Percentiles rank a stretch among this genome's conserved stretches.
These are phyloP conservation scores for Falco cherrug DNA, from an alignment of 2,797 vertebrate species.

Conservation along the genomic window DNA sequence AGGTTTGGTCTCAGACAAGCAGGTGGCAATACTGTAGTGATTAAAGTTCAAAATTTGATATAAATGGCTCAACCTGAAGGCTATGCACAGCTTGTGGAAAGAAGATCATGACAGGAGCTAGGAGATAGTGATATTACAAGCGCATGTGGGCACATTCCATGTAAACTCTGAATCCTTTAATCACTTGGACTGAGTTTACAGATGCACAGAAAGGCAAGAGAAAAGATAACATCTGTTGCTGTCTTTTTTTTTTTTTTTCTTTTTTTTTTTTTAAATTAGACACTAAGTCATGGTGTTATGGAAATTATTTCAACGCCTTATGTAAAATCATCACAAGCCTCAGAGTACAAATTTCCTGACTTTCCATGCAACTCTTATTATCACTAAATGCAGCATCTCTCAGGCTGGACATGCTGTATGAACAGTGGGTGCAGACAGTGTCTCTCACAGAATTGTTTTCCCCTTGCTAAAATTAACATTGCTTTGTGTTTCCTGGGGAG, in stretches of 20 bases:
- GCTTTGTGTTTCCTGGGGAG: not conserved
- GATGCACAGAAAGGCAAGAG: not conserved
- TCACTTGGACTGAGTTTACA: not conserved
- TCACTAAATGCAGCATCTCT: not conserved
- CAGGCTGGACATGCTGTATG: not conserved
- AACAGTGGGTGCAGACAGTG: not conserved
- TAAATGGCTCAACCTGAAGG: not conserved
- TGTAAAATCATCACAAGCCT: not conserved
- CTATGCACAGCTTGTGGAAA: not conserved
- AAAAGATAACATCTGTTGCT: not conserved
- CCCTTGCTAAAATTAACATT: not conserved
- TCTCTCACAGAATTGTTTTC: not conserved
- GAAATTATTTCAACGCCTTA: not conserved
- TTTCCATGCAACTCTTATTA: not conserved
- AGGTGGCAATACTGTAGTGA: not conserved
- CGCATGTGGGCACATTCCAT: fast-evolving
- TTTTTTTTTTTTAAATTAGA: not conserved
- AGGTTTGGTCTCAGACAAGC: not conserved
- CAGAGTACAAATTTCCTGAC: not conserved
- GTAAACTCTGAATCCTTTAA: not conserved
- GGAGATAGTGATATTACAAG: not conserved
- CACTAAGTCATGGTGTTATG: no score
- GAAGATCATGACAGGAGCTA: not conserved
- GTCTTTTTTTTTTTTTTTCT: not conserved
- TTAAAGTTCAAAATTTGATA: not conserved